phyloP scores from a whole-genome alignment of 2,113 vertebrate genomes.

The Bostrychus sinensis region DNA sequence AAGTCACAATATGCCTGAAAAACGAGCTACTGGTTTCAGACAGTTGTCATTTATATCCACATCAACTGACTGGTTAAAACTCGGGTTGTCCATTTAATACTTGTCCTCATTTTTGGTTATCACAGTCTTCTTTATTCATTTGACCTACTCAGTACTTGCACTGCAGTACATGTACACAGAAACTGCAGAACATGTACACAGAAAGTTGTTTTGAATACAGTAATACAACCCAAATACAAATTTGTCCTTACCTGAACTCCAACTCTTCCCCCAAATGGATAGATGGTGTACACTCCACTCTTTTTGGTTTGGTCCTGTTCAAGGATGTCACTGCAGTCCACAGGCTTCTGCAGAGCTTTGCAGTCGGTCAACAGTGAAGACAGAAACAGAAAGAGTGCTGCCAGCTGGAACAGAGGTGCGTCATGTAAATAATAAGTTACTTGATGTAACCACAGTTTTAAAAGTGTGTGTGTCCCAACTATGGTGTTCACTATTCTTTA shows the following conservation, averaged over 20 bases:
- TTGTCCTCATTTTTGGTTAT: too few species aligned
- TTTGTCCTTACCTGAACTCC: not conserved
- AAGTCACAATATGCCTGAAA: not conserved
- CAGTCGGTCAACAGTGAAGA: not conserved
- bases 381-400: not conserved
- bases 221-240: not conserved
- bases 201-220: not conserved
- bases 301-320: not conserved
- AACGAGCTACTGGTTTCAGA: too few species aligned
- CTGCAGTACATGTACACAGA: too few species aligned
- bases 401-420: not conserved
- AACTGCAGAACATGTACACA: too few species aligned
- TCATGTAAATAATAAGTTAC: not conserved
- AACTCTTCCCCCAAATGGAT: not conserved
- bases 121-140: too few species aligned
- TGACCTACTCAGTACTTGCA: too few species aligned
- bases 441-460: too few species aligned
- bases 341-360: not conserved
- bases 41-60: too few species aligned
- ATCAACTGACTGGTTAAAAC: too few species aligned
- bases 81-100: too few species aligned
- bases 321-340: not conserved
- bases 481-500: too few species aligned
- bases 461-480: too few species aligned
- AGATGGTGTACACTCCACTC: not conserved